Percentiles rank a stretch among this genome's conserved stretches.
These are phyloP conservation scores for Leguminivora glycinivorella DNA, from an alignment of 1,140 invertebrate species.

Conservation along the genomic window DNA sequence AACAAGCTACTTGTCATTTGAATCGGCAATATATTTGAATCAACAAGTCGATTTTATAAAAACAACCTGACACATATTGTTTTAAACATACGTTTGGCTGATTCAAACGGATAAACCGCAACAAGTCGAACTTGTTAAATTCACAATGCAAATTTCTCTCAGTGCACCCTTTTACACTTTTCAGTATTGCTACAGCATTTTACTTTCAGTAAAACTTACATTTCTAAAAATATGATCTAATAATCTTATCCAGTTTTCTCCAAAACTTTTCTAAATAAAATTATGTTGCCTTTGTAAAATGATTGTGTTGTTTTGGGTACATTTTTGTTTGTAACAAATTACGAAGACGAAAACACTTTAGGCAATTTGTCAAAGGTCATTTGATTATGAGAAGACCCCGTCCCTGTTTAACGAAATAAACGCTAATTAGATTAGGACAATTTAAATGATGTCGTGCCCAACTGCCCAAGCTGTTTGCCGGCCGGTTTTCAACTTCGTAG, in stretches of 20 bases:
- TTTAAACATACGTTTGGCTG: no score
- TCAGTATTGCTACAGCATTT: no score
- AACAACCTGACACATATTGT: no score
- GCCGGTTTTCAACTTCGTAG: slow-evolving; percentile 6
- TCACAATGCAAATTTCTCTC: no score
- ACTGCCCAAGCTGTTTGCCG: slow-evolving; percentile 7
- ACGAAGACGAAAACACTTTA: slow-evolving; percentile 14
- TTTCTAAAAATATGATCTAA: no score
- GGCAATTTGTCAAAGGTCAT: slow-evolving; percentile 26
- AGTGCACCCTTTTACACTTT: no score
- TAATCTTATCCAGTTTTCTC: not conserved
- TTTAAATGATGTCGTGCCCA: slow-evolving; percentile 7
- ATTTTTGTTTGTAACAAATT: slow-evolving; percentile 27
- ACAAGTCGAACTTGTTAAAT: no score
- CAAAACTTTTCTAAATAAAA: slow-evolving; percentile 11
- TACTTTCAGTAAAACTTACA: no score
- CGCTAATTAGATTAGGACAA: slow-evolving; percentile 19
- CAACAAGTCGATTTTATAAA: no score
- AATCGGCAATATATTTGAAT: no score
- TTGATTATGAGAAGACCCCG: slow-evolving; percentile 21
- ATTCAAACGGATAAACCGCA: no score
- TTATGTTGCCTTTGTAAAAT: not conserved
- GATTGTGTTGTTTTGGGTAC: not conserved
- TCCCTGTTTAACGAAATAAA: slow-evolving; percentile 26
- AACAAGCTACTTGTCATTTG: no score